Conservation (phyloP, 2,888 invertebrate species). For the Calliopum simillimum region DNA sequence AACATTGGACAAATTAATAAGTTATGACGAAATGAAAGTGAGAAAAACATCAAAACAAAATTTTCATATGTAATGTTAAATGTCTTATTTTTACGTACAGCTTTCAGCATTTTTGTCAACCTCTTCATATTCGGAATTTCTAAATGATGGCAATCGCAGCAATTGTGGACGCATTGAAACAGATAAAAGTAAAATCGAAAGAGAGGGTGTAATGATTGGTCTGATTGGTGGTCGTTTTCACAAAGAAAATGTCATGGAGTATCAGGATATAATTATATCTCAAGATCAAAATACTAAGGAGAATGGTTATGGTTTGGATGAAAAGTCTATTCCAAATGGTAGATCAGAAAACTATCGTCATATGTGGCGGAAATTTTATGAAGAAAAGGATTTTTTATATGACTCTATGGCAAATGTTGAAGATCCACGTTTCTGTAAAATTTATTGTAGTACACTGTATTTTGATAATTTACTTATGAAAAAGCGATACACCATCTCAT, state of each 20-base stretch:
- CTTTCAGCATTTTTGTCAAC: conserved; percentile 70
- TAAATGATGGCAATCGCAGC: conserved; percentile 71
- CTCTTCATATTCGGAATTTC: conserved; percentile 71
- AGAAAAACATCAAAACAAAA: neutral
- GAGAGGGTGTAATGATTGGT: conserved; percentile 69
- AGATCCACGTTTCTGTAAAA: conserved; percentile 54
- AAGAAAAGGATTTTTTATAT: conserved; percentile 52
- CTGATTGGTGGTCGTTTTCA: conserved; percentile 68
- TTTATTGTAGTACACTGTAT: conserved; percentile 55
- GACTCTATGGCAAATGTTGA: conserved; percentile 51
- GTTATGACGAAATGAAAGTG: conserved; percentile 73
- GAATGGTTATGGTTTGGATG: conserved; percentile 66
- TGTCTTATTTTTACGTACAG: conserved; percentile 36
- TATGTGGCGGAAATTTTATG: conserved; percentile 57
- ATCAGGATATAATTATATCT: conserved; percentile 69
- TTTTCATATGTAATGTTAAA: too few species aligned
- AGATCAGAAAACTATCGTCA: conserved; percentile 53
- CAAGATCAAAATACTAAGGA: conserved; percentile 68
- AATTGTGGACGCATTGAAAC: conserved; percentile 68
- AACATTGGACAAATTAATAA: conserved; percentile 68
- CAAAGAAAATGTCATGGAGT: conserved; percentile 69
- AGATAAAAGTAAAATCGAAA: conserved; percentile 65
- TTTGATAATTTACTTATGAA: conserved; percentile 64
- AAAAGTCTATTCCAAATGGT: conserved; percentile 34
- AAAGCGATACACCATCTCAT: conserved; percentile 69